A percentile compares a stretch with the other conserved stretches of the same genome.
These are phyloP conservation scores for Drosophila insularis DNA, from an alignment of 1,140 invertebrate species.

Conservation along the genomic window DNA sequence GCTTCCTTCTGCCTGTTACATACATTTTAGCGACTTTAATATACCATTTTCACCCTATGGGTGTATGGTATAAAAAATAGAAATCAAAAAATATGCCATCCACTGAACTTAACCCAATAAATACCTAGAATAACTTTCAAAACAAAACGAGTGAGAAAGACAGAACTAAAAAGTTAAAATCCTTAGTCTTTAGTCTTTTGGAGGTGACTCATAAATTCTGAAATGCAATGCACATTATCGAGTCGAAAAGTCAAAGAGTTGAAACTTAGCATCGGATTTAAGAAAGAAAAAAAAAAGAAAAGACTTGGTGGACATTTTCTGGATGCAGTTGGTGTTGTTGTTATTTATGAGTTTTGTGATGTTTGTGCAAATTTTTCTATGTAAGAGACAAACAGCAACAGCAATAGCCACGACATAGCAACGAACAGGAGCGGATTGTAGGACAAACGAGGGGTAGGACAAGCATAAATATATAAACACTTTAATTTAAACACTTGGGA, in stretches of 20 bases:
- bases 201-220: constrained; percentile 75
- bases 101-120: constrained; percentile 69
- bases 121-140: constrained; percentile 57
- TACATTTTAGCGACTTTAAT: no score
- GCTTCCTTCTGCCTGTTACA: no score
- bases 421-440: background rate
- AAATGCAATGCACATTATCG: constrained; percentile 70
- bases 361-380: constrained; percentile 80
- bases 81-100: constrained; percentile 43
- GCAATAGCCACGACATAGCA: background rate
- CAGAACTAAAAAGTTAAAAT: background rate
- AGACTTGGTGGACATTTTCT: constrained; percentile 66
- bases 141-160: background rate
- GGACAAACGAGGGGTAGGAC: no score
- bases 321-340: constrained; percentile 54
- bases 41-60: no score
- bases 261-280: constrained; percentile 30
- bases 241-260: constrained; percentile 46
- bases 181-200: constrained; percentile 21
- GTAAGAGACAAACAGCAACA: constrained; percentile 46
- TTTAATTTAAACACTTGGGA: no score
- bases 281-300: background rate
- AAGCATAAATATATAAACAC: no score
- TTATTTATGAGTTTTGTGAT: constrained; percentile 80
- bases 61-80: no score